Conservation (phyloP, 2,888 invertebrate genomes). For the Zaprionus obscuricornis region DNA sequence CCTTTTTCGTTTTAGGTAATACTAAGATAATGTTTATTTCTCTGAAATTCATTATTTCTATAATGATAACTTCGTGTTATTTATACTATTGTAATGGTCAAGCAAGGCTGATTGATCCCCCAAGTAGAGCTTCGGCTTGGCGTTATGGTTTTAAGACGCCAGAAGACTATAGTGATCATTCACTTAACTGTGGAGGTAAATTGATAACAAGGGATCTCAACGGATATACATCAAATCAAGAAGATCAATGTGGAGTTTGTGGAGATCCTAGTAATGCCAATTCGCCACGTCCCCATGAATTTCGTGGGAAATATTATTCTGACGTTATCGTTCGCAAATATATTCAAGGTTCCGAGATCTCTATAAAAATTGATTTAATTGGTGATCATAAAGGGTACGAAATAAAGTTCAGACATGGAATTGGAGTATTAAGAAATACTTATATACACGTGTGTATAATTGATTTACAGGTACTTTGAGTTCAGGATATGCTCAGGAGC, state of each 20-base stretch:
- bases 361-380: constrained; percentile 90
- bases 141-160: constrained; percentile 93
- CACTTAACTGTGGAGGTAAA: constrained; percentile 90
- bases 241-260: constrained; percentile 93
- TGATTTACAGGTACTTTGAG: constrained; percentile 87
- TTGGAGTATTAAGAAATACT: no score
- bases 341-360: constrained; percentile 86
- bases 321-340: constrained; percentile 91
- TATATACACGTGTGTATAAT: no score
- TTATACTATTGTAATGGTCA: constrained; percentile 62
- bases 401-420: no score
- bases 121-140: constrained; percentile 93
- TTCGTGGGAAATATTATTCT: constrained; percentile 92
- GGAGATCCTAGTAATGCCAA: constrained; percentile 91
- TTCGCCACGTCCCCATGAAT: constrained; percentile 90
- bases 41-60: background rate
- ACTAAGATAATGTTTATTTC: no score
- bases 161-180: constrained; percentile 94
- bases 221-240: no score
- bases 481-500: constrained; percentile 91
- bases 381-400: constrained; percentile 90
- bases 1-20: no score
- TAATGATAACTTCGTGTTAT: constrained; percentile 4
- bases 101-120: constrained; percentile 87
- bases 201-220: no score